Evolutionary conservation across 2,888 invertebrate species (phyloP).

Genomic region (Orchestes rusci): DNA sequence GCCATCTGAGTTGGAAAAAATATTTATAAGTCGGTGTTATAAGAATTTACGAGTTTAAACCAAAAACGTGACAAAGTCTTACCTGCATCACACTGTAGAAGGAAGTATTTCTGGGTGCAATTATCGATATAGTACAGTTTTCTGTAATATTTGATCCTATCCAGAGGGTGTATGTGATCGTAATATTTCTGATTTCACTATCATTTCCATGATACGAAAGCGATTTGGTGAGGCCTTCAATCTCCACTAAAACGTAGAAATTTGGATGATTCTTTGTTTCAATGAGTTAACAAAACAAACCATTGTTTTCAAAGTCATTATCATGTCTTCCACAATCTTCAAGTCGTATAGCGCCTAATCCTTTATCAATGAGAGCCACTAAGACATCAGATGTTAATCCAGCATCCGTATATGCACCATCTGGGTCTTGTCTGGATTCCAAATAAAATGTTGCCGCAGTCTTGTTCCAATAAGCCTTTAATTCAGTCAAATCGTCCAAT

Average conservation of each 20-base stretch:
- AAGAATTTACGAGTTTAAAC: neutral
- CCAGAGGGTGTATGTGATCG: slow-evolving; percentile 81
- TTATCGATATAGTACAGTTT: slow-evolving; percentile 67
- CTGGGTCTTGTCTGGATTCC: slow-evolving; percentile 61
- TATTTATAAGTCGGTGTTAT: slow-evolving; percentile 33
- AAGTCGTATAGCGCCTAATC: slow-evolving; percentile 60
- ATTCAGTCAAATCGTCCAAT: slow-evolving; percentile 67
- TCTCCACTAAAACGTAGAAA: slow-evolving; percentile 35
- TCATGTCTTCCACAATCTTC: slow-evolving; percentile 46
- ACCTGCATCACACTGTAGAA: slow-evolving; percentile 60
- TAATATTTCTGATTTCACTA: slow-evolving; percentile 61
- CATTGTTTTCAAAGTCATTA: slow-evolving; percentile 44
- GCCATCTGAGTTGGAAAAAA: slow-evolving; percentile 60
- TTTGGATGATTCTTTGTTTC: neutral
- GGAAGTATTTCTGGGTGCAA: slow-evolving; percentile 64
- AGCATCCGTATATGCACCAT: slow-evolving; percentile 76
- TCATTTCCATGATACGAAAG: slow-evolving; percentile 46
- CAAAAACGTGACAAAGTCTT: no score
- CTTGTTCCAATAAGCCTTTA: slow-evolving; percentile 65
- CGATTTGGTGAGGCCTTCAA: slow-evolving; percentile 40
- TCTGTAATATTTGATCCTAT: slow-evolving; percentile 80
- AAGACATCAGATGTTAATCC: slow-evolving; percentile 72
- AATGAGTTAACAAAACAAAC: slow-evolving; percentile 34
- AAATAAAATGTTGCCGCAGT: slow-evolving; percentile 72
- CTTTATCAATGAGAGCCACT: slow-evolving; percentile 67